phyloP scores from a whole-genome alignment of 2,113 vertebrate genomes.

The Cinclus cinclus region DNA sequence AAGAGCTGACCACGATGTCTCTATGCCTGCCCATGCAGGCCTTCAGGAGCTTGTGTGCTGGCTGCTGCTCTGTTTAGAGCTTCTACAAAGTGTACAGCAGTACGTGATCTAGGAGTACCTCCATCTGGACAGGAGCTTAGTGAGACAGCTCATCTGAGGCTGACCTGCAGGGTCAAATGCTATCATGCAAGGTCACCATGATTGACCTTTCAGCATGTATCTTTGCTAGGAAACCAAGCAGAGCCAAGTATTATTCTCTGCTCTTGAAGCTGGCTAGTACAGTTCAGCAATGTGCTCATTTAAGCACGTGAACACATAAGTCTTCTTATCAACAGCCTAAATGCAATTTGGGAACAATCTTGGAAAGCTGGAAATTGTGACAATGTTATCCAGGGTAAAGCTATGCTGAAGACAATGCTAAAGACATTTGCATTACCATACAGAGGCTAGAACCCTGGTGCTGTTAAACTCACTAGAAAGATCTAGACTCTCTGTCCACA shows the following conservation, averaged over 20 bases:
- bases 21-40: not conserved
- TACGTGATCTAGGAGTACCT: not conserved
- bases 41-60: not conserved
- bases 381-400: not conserved
- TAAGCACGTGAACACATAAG: fast-evolving
- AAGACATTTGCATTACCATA: not conserved
- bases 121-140: not conserved
- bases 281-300: not conserved
- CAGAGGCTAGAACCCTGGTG: not conserved
- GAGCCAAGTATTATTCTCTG: not conserved
- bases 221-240: not conserved
- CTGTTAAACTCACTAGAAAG: not conserved
- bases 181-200: not conserved
- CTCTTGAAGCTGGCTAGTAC: not conserved
- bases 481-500: not conserved
- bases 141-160: not conserved
- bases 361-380: not conserved
- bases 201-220: not conserved
- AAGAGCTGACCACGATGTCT: not conserved
- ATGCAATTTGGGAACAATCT: not conserved
- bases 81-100: not conserved
- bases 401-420: not conserved
- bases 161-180: not conserved
- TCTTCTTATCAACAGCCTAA: not conserved
- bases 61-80: not conserved